Evolutionary conservation across 2,797 vertebrate genomes (phyloP).

Genomic region (Oreochromis grahami): DNA sequence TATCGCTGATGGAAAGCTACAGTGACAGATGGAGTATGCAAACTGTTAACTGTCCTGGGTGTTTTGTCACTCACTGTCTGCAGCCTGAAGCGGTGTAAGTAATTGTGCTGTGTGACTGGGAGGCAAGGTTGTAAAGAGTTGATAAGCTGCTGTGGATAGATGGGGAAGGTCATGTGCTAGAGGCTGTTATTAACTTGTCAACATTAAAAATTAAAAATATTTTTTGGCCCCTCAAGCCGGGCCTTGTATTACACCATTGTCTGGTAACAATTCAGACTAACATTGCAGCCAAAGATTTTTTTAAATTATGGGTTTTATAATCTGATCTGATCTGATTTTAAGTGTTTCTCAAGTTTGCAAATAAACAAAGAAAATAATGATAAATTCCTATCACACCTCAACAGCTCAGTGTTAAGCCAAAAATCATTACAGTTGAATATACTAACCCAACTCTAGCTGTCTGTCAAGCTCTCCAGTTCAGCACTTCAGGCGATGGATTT

Average conservation of each 20-base stretch:
- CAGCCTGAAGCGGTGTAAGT: not conserved
- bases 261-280: not conserved
- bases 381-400: not conserved
- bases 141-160: not conserved
- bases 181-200: slow-evolving; percentile 9
- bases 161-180: not conserved
- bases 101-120: not conserved
- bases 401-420: not conserved
- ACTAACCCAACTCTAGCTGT: not conserved
- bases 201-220: not conserved
- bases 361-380: not conserved
- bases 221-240: not conserved
- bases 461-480: not conserved
- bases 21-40: slow-evolving; percentile 28
- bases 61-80: slow-evolving; percentile 4
- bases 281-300: not conserved
- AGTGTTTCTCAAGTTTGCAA: not conserved
- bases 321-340: not conserved
- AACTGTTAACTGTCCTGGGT: slow-evolving; percentile 3
- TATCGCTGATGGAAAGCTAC: not conserved
- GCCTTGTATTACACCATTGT: not conserved
- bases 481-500: not conserved
- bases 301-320: not conserved
- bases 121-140: not conserved
- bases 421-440: not conserved